Base-by-base conservation (phyloP, 2,888 invertebrate genomes). In the Himalopsyche anomala region DNA sequence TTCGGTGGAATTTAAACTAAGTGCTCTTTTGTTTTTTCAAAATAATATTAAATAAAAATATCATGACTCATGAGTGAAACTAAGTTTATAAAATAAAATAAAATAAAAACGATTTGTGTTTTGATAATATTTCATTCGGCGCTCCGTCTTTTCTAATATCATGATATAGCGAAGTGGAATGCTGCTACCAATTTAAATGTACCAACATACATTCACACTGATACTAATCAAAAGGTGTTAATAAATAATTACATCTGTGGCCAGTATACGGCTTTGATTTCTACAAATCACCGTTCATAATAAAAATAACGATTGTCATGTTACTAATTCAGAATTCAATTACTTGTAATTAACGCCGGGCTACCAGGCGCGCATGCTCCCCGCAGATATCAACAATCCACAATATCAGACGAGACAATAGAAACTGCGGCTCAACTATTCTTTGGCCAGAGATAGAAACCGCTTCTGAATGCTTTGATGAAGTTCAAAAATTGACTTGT, bases 281-380 rank as follows among this genome's bases (percentile, higher is more conserved):
- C 62, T n/a, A 19, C 62, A 62, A 19, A 62, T 62, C 62, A 62
- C 62, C 28, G 62, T 62, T 62, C 62, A 62, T 80, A 40, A 38
- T 80, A 74, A 80, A 93, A 94, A 94, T 94, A 91, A 92, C 92
- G 92, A 94, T 93, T 94, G 94, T 94, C 94, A 94, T 94, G 94
- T 92, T 94, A 92, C 94, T 94, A 94, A 94, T 94, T 94, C 94
- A 93, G 94, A 94, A 94, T 94, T 94, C 94, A 94, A 94, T 94
- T 94, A 93, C 92, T 91, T 92, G 93, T 94, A 94, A 94, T 94
- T 94, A 94, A 93, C 92, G 92, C 91, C 91, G 90, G 91, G 91
- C 91, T 90, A 91, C 90, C 85, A 87, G 92, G 91, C 91, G 92
- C 91, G 92, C 92, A 56, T 40, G 80, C 74, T 8, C 45, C 80